Conservation (phyloP, 2,888 invertebrate species). For the Tubulanus polymorphus region DNA sequence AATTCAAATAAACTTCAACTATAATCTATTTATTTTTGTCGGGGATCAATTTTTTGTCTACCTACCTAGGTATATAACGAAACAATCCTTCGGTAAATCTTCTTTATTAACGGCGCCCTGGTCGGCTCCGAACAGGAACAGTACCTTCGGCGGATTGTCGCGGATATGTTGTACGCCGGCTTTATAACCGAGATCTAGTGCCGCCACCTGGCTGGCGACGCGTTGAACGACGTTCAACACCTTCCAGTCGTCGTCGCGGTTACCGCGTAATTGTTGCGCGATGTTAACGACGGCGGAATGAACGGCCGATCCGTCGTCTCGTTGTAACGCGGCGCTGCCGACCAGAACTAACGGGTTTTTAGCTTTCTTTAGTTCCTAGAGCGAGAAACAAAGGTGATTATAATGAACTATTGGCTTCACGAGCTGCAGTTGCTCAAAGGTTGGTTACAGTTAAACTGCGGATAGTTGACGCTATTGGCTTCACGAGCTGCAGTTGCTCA, state of each 20-base stretch:
- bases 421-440: no score
- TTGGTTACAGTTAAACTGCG: neutral
- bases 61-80: conserved; percentile 76
- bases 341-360: conserved; percentile 87
- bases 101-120: conserved; percentile 71
- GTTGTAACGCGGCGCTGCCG: conserved; percentile 78
- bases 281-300: conserved; percentile 66
- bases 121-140: conserved; percentile 94
- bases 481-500: no score
- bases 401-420: neutral
- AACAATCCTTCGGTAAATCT: conserved; percentile 74
- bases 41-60: no score
- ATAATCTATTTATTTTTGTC: no score
- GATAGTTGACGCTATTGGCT: no score
- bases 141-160: conserved; percentile 66
- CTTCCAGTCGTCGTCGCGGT: conserved; percentile 61
- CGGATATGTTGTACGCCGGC: conserved; percentile 65
- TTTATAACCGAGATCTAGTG: conserved; percentile 89
- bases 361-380: conserved; percentile 60
- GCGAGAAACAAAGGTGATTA: conserved; percentile 7
- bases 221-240: conserved; percentile 92
- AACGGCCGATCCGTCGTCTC: conserved; percentile 52
- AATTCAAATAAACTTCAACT: no score
- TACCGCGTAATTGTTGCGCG: conserved; percentile 55
- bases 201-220: conserved; percentile 68